Base-by-base conservation (phyloP, 2,888 invertebrate genomes). In the Agrilus biguttatus region DNA sequence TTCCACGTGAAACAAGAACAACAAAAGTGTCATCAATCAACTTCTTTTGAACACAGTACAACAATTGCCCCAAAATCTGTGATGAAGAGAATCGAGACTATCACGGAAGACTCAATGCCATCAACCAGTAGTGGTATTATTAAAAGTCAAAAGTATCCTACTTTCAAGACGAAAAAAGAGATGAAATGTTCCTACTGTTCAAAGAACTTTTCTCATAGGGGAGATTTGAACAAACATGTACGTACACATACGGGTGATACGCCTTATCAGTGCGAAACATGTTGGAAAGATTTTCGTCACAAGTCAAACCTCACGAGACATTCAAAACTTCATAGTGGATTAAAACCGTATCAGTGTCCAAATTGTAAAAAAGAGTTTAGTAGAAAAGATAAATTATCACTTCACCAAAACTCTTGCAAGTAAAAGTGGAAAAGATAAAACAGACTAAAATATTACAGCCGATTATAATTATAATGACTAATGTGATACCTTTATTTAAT, bases 261-360 rank as follows among this genome's bases (percentile, higher is more conserved):
- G 40, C 65, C 65, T 2, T 66, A 55, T 46, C 42, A 48, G 13
- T 66, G 65, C 47, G 40, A 50, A 5, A 49, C 55, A 23, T 66
- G 65, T 45, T 47, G 54, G 4, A 56, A 55, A 42, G 58, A 53
- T 44, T 66, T 66, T 48, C 57, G 61, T 1, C 60, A 64, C 43
- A 62, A 81, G 46, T 83, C 81, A 47, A 84, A 83, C 36, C 65
- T 86, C 52, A 82, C 83, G 56, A 72, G 84, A 39, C 86, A 87
- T 65, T 75, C 81, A 57, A 66, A 83, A 42, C 78, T 83, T 2
- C 86, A 87, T 61, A 80, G 80, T 17, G 83, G 83, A 12, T 80
- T 82, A 55, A 72, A 80, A 17, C 84, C 84, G 3, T 86, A 82
- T 44, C 48, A 50, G 14, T 66, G 65, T 45, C 53, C 55, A 28